phyloP scores from a whole-genome alignment of 1,140 invertebrate genomes.

The Trichonephila clavata region DNA sequence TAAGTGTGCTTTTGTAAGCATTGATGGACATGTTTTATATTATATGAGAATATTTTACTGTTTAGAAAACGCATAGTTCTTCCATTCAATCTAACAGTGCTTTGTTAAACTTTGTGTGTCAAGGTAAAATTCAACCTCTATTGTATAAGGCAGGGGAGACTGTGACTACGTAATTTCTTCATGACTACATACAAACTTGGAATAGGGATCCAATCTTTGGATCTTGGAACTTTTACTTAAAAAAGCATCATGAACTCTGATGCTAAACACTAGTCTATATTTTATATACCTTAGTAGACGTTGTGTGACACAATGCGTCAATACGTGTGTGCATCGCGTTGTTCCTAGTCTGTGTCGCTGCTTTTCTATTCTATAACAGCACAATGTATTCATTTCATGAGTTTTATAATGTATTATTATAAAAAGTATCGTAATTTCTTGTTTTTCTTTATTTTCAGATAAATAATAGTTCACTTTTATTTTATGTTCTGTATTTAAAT shows the following conservation, averaged over 20 bases:
- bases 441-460: neutral
- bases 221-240: slow-evolving; percentile 63
- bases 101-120: neutral
- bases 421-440: slow-evolving; percentile 25
- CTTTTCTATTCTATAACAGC: slow-evolving; percentile 67
- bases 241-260: slow-evolving; percentile 65
- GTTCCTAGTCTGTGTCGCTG: slow-evolving; percentile 76
- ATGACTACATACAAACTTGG: neutral
- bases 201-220: neutral
- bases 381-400: slow-evolving; percentile 69
- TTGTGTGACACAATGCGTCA: slow-evolving; percentile 60
- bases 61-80: slow-evolving; percentile 1
- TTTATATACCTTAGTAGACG: slow-evolving; percentile 73
- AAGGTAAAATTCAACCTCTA: neutral
- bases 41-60: neutral
- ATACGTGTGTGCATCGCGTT: slow-evolving; percentile 52
- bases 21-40: neutral
- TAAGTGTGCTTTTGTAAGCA: neutral
- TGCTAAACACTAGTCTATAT: slow-evolving; percentile 75
- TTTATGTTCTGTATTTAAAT: slow-evolving; percentile 67
- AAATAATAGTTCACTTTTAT: slow-evolving; percentile 26
- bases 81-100: neutral
- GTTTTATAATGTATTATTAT: slow-evolving; percentile 51
- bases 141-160: neutral
- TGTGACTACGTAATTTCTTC: neutral